Evolutionary conservation across 2,113 vertebrate species (phyloP), one percentile per base, ranked within the genome.

Genomic region (Poeciliopsis turrubarensis): DNA sequence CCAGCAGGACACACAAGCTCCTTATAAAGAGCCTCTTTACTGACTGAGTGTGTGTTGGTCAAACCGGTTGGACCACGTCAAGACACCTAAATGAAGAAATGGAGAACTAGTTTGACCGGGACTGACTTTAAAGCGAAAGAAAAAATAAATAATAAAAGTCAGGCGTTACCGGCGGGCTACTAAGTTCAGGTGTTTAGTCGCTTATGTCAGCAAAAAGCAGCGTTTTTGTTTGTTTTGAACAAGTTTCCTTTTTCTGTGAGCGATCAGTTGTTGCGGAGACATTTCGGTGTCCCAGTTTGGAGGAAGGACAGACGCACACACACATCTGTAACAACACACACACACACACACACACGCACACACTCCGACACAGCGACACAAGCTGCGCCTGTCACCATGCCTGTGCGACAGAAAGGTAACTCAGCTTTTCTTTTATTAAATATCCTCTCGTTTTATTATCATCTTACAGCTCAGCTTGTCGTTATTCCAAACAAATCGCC

Each of bases 381-480:
- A 34, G 44, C 70, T 37, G 27, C 17, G 70, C 3, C 71, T 13
- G 77, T 61, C 88, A 86, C 14, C 80, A 92, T 93, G 92, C 89
- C 90, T 10, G 87, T 92, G 77, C 86, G 88, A 86, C 92, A 93
- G 83, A 92, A 91, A 90, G 92, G 92, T 93, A 86, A 75, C 61
- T 60, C 1, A 63, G 60, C 64, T 22, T 10, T 8, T 4, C 30
- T 72, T 15, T 37, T 64, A 7, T 47, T 47, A 47, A 47, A 6
- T n/a, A n/a, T 57, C 51, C 51, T 2, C 25, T 2, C 51, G 7
- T 57, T n/a, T 57, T 57, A 57, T 10, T 57, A 3, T 57, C 3
- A 3, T n/a, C 7, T 57, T 3, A 19, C 19, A 57, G 25, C 17
- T 8, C 22, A 9, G 3, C 12, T 2, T 10, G 19, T 25, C 10